Evolutionary conservation across 2,797 vertebrate genomes (phyloP), one percentile per base, ranked within the genome.

Genomic region (Orestias chungarensis): DNA sequence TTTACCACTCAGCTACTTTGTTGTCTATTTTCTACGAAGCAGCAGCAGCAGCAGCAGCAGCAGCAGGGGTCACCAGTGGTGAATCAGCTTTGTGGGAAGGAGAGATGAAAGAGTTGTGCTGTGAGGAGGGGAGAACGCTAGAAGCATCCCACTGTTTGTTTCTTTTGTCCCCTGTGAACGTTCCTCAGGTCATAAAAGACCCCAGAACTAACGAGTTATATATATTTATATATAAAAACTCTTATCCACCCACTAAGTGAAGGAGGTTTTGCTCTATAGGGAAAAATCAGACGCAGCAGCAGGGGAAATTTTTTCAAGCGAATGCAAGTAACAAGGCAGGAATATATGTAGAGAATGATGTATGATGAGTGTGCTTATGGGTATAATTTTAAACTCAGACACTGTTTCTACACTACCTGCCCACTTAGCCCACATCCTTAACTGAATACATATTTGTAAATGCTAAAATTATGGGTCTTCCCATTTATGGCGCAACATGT

Each of bases 51-150:
- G 44, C 42, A 82, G 84, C 70, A 69, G 84, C 71, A 71, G 85
- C 81, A 72, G 27, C 86, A 82, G 88, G 76, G 90, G 90, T 93
- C 90, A 88, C 84, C 66, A 75, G 86, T 46, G 86, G 87, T 93
- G 92, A 93, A 87, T 93, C 89, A 92, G 88, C 81, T 84, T 86
- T 82, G 90, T 92, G 90, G 92, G 89, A 90, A 85, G 88, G 57
- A 85, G 83, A 86, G 88, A 92, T 93, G 87, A 90, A 89, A 89
- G 84, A 82, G 85, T 27, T 52, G 62, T 25, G 76, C 55, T 12
- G 78, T 35, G 72, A 77, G 77, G 83, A 82, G 82, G 88, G 84
- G 35, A 70, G 80, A 69, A 42, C 31, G 71, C 78, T 74, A 78
- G 80, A 85, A 80, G 68, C 88, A 84, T 85, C 90, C 87, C 86